Base-by-base conservation (phyloP, 2,797 vertebrate species). In the Chlorospingus flavigularis region DNA sequence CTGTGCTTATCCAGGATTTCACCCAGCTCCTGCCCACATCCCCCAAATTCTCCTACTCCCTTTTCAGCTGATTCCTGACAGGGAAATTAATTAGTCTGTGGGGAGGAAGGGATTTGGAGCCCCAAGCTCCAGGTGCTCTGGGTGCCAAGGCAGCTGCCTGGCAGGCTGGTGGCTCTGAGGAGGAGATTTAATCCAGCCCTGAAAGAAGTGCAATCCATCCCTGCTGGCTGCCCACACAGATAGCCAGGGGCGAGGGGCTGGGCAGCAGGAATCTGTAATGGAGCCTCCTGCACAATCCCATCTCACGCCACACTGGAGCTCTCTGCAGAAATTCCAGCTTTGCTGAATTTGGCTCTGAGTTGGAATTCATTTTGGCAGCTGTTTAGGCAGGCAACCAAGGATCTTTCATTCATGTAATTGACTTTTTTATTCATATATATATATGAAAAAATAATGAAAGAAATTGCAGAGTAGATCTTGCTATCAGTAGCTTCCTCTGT, bases 391-490 rank as follows among this genome's bases (percentile, higher is more conserved):
- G 58, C 80, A 92, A 90, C 86, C 92, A 95, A 94, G 90, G 83
- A 94, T 87, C 86, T 92, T 91, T 95, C 94, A 94, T 96, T 94
- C 96, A 97, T 60, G 68, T 93, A 95, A 95, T 94, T 86, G 95
- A 94, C 54, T 94, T 95, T 92, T 91, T 92, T 84, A 85, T 94
- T 90, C 54, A 58, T 20, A 82, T 53, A 63, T n/a, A 83, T 54
- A 75, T 88, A 58, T 77, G 72, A 83, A 80, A 91, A 96, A 94
- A 79, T 85, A 87, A 94, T 77, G 91, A 79, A 84, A 88, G 92
- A 73, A 88, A 77, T 42, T 77, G 88, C 77, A 68, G 75, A 85
- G 78, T 42, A 84, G 80, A 42, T 90, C 67, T 30, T 70, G 63
- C 90, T 87, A n/a, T 37, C 74, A 55, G 45, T 33, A 30, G 31